Conservation (phyloP, 2,888 invertebrate genomes). For the Clivina fossor region DNA sequence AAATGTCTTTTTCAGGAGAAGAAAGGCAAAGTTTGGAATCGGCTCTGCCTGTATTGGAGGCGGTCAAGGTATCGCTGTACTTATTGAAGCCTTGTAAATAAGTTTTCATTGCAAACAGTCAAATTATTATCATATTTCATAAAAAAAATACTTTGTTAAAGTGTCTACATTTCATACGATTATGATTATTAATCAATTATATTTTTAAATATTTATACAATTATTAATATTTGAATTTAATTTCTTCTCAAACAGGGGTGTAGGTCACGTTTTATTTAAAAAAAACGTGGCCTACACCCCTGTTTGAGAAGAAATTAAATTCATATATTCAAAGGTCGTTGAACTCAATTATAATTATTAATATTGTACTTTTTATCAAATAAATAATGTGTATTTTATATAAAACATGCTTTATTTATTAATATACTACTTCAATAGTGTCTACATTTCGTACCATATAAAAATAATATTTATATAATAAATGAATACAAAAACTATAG, state of each 20-base stretch:
- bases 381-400: conserved; percentile 19
- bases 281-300: too few species aligned
- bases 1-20: conserved; percentile 63
- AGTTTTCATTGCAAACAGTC: neutral
- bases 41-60: conserved; percentile 99
- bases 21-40: conserved; percentile 81
- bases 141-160: too few species aligned
- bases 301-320: too few species aligned
- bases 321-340: too few species aligned
- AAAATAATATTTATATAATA: too few species aligned
- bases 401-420: too few species aligned
- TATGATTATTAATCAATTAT: conserved; percentile 8
- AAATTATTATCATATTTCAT: conserved; percentile 7
- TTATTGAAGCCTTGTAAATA: conserved; percentile 74
- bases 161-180: conserved; percentile 9
- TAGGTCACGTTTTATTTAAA: too few species aligned
- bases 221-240: too few species aligned
- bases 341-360: too few species aligned
- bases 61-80: conserved; percentile 94
- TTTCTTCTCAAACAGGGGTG: too few species aligned
- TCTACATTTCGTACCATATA: too few species aligned
- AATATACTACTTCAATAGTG: too few species aligned
- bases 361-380: conserved; percentile 14
- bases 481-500: neutral
- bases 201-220: conserved; percentile 15